Evolutionary conservation across 1,140 invertebrate species (phyloP).

Genomic region (Atopsyche davidsoni): DNA sequence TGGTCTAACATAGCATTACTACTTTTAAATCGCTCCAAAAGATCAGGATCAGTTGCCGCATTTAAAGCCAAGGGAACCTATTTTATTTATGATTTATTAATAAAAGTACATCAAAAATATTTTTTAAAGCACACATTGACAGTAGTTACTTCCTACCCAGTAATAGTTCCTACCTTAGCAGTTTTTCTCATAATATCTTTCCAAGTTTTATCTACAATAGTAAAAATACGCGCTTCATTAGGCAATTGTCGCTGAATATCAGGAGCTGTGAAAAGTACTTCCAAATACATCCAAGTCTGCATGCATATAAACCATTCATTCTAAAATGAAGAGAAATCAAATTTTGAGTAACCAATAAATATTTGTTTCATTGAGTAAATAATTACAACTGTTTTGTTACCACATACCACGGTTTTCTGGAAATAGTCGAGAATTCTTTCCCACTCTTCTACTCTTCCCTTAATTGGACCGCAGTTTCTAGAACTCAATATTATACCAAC

Average conservation of each 20-base stretch:
- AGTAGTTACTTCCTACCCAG: not conserved
- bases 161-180: conserved; percentile 49
- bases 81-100: not conserved
- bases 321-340: conserved; percentile 40
- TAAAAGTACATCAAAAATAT: not conserved
- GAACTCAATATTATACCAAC: conserved; percentile 80
- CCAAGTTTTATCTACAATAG: conserved; percentile 78
- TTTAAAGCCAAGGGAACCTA: conserved; percentile 66
- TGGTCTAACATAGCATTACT: conserved; percentile 74
- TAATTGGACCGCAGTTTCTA: conserved; percentile 75
- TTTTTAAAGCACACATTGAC: not conserved
- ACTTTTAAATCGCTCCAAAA: conserved; percentile 65
- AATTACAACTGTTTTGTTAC: not conserved
- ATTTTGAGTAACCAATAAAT: conserved; percentile 16
- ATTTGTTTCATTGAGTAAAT: too few species aligned
- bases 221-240: conserved; percentile 76
- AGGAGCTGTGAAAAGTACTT: conserved; percentile 83
- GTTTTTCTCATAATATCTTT: conserved; percentile 75
- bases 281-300: conserved; percentile 79
- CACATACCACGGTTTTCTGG: conserved; percentile 62
- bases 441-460: conserved; percentile 76
- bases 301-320: conserved; percentile 81
- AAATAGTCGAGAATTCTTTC: conserved; percentile 66
- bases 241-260: conserved; percentile 84
- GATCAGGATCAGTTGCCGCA: conserved; percentile 56